Conservation (phyloP, 2,888 invertebrate genomes). For the Ennomos fuscantarius region DNA sequence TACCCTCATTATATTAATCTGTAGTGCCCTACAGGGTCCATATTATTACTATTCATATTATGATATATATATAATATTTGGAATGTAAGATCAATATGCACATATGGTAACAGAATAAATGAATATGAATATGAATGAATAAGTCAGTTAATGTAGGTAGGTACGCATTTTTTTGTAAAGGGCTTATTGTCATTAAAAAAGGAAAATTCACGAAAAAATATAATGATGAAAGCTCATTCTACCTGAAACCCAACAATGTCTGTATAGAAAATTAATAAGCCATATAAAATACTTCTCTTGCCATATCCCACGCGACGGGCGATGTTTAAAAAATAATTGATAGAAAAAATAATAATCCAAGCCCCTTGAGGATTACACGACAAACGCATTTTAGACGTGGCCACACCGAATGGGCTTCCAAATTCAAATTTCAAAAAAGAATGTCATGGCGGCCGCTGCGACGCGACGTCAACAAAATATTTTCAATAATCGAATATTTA, state of each 20-base stretch:
- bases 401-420: constrained; percentile 77
- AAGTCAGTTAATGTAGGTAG: no score
- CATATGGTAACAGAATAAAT: no score
- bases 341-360: constrained; percentile 74
- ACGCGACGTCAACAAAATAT: constrained; percentile 52
- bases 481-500: constrained; percentile 47
- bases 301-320: constrained; percentile 73
- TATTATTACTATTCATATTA: no score
- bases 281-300: constrained; percentile 56
- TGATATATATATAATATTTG: no score
- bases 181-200: no score
- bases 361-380: constrained; percentile 82
- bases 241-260: constrained; percentile 57
- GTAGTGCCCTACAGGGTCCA: no score
- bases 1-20: no score
- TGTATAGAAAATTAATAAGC: constrained; percentile 74
- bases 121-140: no score
- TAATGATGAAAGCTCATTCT: constrained; percentile 29
- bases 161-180: no score
- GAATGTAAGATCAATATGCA: no score
- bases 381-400: constrained; percentile 80
- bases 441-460: constrained; percentile 30
- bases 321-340: constrained; percentile 74
- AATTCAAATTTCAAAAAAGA: constrained; percentile 64
- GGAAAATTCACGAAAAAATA: constrained; percentile 3